Conservation (phyloP, 2,113 vertebrate genomes). For the Cyanoliseus patagonus region DNA sequence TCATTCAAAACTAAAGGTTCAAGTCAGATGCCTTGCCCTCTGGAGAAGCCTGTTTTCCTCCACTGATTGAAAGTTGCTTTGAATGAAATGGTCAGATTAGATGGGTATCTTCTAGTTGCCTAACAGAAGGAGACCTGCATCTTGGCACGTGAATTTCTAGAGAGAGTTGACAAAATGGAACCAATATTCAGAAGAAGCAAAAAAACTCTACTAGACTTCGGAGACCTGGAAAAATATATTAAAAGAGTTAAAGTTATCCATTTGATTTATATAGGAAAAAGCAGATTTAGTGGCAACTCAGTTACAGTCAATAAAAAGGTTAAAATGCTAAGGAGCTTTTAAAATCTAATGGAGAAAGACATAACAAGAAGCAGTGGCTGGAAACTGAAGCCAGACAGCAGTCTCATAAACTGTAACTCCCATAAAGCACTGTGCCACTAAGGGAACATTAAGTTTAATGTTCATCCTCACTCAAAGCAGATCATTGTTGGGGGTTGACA, state of each 20-base stretch:
- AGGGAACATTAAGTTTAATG: neutral
- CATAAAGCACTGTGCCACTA: neutral
- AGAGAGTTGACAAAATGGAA: neutral
- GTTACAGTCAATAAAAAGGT: conserved; percentile 28
- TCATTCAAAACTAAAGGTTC: neutral
- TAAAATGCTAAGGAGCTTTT: conserved; percentile 35
- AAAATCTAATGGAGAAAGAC: neutral
- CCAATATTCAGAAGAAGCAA: neutral
- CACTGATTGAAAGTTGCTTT: neutral
- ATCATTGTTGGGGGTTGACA: neutral
- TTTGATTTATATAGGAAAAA: conserved; percentile 15
- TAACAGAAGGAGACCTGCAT: neutral
- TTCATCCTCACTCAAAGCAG: neutral
- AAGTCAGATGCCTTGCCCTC: neutral
- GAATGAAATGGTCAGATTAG: neutral
- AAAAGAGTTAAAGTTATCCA: neutral
- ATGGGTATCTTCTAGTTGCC: neutral
- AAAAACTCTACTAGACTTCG: neutral
- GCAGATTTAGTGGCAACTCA: conserved; percentile 13
- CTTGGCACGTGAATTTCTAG: neutral
- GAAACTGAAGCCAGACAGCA: neutral
- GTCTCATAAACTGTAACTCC: neutral
- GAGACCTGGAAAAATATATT: neutral
- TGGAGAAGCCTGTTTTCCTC: neutral
- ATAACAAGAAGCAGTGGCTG: neutral